Base-by-base conservation (phyloP, 2,888 invertebrate genomes). In the Phlogophora meticulosa region DNA sequence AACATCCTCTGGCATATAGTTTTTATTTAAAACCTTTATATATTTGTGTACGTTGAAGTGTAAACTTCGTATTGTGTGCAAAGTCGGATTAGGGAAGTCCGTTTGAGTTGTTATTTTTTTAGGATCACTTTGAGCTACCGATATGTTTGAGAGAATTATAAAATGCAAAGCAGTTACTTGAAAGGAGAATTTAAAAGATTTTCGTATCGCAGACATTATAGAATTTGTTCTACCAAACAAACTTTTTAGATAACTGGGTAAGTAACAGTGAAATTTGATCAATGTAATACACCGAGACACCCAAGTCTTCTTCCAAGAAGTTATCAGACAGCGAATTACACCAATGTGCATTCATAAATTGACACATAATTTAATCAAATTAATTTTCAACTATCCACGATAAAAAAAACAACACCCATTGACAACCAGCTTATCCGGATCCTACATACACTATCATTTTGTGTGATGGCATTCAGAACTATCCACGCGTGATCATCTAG, bases 31-130 rank as follows among this genome's bases (percentile, higher is more conserved):
- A 72, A 72, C 72, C 76, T 82, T 83, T 82, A 72, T 87, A 87
- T 62, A 83, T 88, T 85, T 88, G 82, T 88, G 86, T 87, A 85
- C 82, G 79, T 80, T 91, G 88, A 84, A 92, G 91, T 89, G 92
- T 92, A 91, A 92, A 91, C 86, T 87, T 87, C 72, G 78, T 85
- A 90, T 92, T 92, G 90, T 91, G 87, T 84, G 81, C 40, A 52
- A 72, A 77, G 73, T 76, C 80, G 92, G 92, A 93, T 93, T 91
- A 92, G 75, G 83, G 84, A 82, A 76, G 80, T 81, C 67, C 67
- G 77, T 80, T 57, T 76, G 68, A 51, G 46, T 61, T 42, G 40
- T 5, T 66, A 75, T 80, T 84, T 79, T 76, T 76, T 72, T 73
- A 48, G 70, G 73, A 74, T 78, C 43, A 40, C 85, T 87, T 88